Percentiles rank a stretch among this genome's conserved stretches.
Conservation (phyloP, 2,113 vertebrate species). For the Vicugna pacos region DNA sequence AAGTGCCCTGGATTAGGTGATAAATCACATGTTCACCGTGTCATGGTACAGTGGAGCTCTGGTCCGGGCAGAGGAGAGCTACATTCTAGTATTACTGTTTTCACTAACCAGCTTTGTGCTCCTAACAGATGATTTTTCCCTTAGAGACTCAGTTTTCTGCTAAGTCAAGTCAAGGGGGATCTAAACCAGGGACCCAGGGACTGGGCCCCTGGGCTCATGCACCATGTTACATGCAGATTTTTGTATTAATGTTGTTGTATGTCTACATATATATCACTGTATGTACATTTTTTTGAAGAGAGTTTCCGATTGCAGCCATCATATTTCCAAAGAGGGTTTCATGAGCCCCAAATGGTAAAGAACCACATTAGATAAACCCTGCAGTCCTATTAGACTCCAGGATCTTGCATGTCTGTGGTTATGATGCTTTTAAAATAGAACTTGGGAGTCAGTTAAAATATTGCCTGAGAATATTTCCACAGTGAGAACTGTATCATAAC, state of each 20-base stretch:
- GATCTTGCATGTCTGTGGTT: conserved; percentile 24
- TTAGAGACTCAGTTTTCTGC: background rate
- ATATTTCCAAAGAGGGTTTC: conserved; percentile 27
- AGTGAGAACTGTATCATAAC: conserved; percentile 66
- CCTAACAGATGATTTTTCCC: background rate
- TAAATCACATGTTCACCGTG: background rate
- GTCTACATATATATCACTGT: background rate
- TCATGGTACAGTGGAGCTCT: background rate
- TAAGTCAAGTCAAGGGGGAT: background rate
- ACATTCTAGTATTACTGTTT: background rate
- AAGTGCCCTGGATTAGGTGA: background rate
- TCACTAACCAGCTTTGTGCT: background rate
- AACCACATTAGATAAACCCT: background rate
- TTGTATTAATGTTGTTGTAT: background rate
- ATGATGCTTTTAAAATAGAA: conserved; percentile 66
- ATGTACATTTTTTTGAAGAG: background rate
- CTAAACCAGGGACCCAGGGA: background rate
- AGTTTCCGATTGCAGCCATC: conserved; percentile 3
- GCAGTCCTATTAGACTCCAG: background rate
- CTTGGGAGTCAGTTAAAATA: conserved; percentile 55
- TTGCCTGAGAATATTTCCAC: conserved; percentile 56
- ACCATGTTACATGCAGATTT: background rate
- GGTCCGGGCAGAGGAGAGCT: background rate
- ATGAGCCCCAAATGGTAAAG: background rate
- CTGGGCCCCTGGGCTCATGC: background rate